Evolutionary conservation across 2,888 invertebrate genomes (phyloP).

Genomic region (Cheiracanthium punctorium): DNA sequence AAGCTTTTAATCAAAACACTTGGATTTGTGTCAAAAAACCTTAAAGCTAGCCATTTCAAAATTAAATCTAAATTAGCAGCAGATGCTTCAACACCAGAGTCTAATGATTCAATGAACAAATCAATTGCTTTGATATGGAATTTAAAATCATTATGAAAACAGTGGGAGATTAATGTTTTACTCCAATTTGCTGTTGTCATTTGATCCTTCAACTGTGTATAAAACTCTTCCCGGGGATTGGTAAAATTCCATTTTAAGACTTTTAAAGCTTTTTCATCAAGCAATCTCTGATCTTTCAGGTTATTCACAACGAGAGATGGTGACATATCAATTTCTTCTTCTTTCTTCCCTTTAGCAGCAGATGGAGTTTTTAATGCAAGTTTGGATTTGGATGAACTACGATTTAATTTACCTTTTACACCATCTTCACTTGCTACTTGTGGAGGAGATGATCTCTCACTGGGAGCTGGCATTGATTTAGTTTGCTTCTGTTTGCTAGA

Average conservation of each 20-base stretch:
- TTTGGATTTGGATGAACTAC: conserved; percentile 68
- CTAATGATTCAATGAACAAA: conserved; percentile 87
- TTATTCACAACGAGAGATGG: conserved; percentile 88
- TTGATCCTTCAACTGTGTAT: conserved; percentile 91
- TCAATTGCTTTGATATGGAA: conserved; percentile 97
- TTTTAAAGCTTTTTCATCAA: conserved; percentile 95
- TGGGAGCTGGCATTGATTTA: conserved; percentile 23
- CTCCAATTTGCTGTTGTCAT: conserved; percentile 93
- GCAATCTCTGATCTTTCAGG: conserved; percentile 92
- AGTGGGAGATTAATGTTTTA: conserved; percentile 88
- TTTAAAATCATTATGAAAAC: conserved; percentile 96
- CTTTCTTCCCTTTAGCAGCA: conserved; percentile 80
- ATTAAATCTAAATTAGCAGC: conserved; percentile 94
- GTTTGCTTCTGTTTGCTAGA: conserved; percentile 74
- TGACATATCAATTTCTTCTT: conserved; percentile 89
- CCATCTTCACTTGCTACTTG: conserved; percentile 43
- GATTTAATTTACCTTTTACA: conserved; percentile 46
- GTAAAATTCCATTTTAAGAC: conserved; percentile 95
- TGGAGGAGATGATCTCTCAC: conserved; percentile 50
- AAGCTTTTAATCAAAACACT: conserved; percentile 96
- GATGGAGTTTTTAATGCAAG: conserved; percentile 52
- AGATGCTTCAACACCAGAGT: conserved; percentile 86
- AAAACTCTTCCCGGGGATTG: conserved; percentile 93
- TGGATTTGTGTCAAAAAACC: conserved; percentile 99
- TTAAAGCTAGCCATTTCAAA: conserved; percentile 95